Evolutionary conservation across 1,140 invertebrate species (phyloP).

Genomic region (Drosophila kanapiae): DNA sequence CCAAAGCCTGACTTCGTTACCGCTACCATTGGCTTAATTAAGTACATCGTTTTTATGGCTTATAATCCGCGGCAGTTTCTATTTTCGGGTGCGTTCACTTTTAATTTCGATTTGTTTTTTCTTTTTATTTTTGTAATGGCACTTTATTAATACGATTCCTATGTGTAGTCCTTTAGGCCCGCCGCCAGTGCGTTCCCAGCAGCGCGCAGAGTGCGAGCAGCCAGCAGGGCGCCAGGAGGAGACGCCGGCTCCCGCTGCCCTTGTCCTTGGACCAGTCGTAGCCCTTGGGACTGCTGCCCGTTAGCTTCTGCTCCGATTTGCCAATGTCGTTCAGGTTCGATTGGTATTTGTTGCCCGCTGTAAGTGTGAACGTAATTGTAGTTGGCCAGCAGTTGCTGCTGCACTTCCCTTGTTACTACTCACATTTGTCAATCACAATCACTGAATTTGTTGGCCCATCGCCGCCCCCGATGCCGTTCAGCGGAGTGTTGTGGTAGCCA

Average conservation of each 20-base stretch:
- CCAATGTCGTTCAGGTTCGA: conserved; percentile 90
- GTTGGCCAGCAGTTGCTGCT: conserved; percentile 1
- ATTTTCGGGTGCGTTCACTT: conserved; percentile 13
- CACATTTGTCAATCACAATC: conserved; percentile 81
- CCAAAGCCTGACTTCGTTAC: conserved; percentile 32
- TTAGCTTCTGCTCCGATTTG: conserved; percentile 90
- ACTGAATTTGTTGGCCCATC: conserved; percentile 76
- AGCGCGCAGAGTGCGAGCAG: conserved; percentile 29
- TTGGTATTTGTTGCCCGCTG: conserved; percentile 88
- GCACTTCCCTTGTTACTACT: conserved; percentile 44
- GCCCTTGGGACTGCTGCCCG: conserved; percentile 75
- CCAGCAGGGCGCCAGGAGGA: conserved; percentile 13
- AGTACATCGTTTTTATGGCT: conserved; percentile 26
- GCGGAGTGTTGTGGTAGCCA: conserved; percentile 54
- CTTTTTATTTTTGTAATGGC: conserved; percentile 53
- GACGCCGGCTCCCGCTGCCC: conserved; percentile 11
- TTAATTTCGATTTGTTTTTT: conserved; percentile 34
- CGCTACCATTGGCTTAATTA: conserved; percentile 48
- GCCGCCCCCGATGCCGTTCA: conserved; percentile 46
- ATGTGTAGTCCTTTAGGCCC: conserved; percentile 15
- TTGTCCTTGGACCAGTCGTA: conserved; percentile 84
- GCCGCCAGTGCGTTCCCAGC: conserved; percentile 23
- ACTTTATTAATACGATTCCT: conserved; percentile 66
- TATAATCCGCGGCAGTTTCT: conserved; percentile 7
- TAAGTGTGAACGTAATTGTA: conserved; percentile 15